Base-by-base conservation (phyloP, 2,113 vertebrate species). In the Melanostigma gelatinosum region DNA sequence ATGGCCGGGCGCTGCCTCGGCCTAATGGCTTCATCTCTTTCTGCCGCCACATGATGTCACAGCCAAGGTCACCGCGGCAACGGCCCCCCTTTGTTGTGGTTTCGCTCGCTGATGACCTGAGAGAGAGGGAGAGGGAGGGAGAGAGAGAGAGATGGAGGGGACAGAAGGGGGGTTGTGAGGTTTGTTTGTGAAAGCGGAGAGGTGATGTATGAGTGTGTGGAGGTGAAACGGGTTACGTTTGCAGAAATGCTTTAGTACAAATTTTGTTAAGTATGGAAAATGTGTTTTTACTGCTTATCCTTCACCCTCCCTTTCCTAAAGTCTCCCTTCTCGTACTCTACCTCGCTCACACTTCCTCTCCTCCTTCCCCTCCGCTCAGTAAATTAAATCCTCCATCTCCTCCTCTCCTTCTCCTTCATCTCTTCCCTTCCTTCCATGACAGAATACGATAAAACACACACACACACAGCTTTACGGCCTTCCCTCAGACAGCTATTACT, bases 21-120 rank as follows among this genome's bases (percentile, higher is more conserved):
- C 95, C 97, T 99, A 99, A 99, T 99, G 97, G 97, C 97, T 99
- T 99, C 97, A 99, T 99, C 97, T 97, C 97, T 99, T 98, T 97
- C 96, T 96, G 96, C 96, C 94, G 96, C 95, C 95, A 96, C 96
- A 96, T 98, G 97, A 98, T 98, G 97, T 97, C 97, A 98, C 96
- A 97, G 97, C 97, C 98, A 99, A 99, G 98, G 98, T 99, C 97
- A 98, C 95, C 96, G 96, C 92, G 91, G 96, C 96, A 96, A 96
- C 96, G 95, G 96, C 96, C 95, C 91, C 91, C 88, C 97, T 98
- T 98, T 98, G 97, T 98, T 98, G 97, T 96, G 96, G 96, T 98
- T 96, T 96, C 91, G 91, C 94, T 95, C 88, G 96, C 96, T 97
- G 97, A 98, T 97, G 97, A 97, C 97, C 97, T 92, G 91, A 91